These are phyloP conservation scores for Strix uralensis DNA, from an alignment of 2,113 vertebrate genomes.

Conservation along the genomic window DNA sequence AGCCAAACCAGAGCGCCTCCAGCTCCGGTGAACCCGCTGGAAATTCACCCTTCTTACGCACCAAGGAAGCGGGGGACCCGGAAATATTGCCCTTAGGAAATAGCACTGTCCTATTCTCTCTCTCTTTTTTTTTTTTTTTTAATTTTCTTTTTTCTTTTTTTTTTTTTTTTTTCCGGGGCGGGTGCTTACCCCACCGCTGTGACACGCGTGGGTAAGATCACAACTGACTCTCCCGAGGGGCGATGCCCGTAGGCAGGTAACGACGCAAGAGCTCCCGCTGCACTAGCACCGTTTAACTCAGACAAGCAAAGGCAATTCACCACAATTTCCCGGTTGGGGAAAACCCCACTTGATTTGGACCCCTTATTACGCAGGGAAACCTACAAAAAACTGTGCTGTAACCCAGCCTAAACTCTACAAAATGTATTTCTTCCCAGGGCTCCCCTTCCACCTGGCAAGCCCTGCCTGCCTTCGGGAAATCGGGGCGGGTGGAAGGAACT, in stretches of 20 bases:
- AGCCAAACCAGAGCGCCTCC: not conserved
- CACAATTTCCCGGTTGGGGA: not conserved
- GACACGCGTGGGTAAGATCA: not conserved
- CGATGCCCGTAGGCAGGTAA: not conserved
- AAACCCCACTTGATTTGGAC: not conserved
- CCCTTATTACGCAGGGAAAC: not conserved
- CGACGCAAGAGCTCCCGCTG: not conserved
- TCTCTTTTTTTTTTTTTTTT: not conserved
- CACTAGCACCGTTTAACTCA: not conserved
- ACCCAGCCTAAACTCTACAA: not conserved
- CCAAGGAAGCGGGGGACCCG: not conserved
- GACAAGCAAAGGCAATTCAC: slow-evolving; percentile 2
- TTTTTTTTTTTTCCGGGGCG: not conserved
- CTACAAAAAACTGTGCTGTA: not conserved
- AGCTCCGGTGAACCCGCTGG: not conserved
- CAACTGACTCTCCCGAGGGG: not conserved
- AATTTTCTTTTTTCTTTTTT: too few species aligned
- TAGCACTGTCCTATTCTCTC: not conserved
- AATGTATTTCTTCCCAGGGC: not conserved
- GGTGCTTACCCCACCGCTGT: not conserved
- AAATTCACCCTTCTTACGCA: not conserved
- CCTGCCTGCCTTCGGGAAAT: not conserved
- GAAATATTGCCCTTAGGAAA: not conserved
- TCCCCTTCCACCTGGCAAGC: not conserved
- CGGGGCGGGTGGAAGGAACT: not conserved